These are phyloP conservation scores for Drusus annulatus DNA, from an alignment of 1,140 invertebrate species.

Conservation along the genomic window DNA sequence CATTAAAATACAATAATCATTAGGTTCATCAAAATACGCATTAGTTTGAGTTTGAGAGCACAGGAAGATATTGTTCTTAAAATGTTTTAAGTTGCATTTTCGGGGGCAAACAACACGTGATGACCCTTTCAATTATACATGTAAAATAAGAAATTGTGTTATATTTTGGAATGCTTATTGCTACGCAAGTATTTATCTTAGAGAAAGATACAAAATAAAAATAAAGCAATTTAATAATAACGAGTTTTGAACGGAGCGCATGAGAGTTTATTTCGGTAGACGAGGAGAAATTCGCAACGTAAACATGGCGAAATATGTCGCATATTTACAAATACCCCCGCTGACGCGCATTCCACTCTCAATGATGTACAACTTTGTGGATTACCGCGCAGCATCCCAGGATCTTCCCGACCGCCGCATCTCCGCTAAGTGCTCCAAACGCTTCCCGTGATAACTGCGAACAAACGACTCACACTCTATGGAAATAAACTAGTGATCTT, in stretches of 20 bases:
- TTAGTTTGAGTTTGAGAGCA: too few relatives aligned
- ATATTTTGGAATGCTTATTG: too few relatives aligned
- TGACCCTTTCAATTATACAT: too few relatives aligned
- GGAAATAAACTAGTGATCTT: conserved; percentile 5
- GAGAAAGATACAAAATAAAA: too few relatives aligned
- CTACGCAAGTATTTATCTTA: too few relatives aligned
- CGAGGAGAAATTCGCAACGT: conserved; percentile 11
- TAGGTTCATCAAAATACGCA: too few relatives aligned
- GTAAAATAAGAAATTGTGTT: too few relatives aligned
- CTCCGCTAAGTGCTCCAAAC: conserved; percentile 1
- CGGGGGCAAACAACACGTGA: too few relatives aligned
- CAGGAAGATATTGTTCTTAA: too few relatives aligned
- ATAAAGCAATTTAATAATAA: too few relatives aligned
- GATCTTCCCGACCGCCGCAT: background rate
- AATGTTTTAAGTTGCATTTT: too few relatives aligned
- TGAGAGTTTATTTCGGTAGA: background rate
- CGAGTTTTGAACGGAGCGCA: background rate
- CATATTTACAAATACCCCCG: background rate
- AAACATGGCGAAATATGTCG: conserved; percentile 25
- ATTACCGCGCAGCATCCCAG: conserved; percentile 11
- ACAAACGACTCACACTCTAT: conserved; percentile 3
- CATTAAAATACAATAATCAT: too few relatives aligned
- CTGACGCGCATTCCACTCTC: background rate
- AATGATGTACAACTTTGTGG: conserved; percentile 11
- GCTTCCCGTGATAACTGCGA: conserved; percentile 4